Evolutionary conservation across 2,113 vertebrate species (phyloP).

Genomic region (Polypterus senegalus): DNA sequence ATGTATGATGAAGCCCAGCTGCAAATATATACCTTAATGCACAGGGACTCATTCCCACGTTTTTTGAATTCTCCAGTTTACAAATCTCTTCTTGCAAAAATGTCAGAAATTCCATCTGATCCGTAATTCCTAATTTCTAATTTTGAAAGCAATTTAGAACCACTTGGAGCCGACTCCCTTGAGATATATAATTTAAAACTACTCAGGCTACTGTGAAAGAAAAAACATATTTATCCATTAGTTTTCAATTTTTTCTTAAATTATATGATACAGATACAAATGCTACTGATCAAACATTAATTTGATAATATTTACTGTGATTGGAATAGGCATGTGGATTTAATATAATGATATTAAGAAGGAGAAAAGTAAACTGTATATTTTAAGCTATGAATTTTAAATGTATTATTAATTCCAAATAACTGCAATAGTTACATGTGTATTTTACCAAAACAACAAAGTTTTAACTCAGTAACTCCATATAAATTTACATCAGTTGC

Average conservation of each 20-base stretch:
- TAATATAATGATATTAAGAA: conserved; percentile 17
- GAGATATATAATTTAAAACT: conserved; percentile 54
- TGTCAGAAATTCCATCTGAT: conserved; percentile 52
- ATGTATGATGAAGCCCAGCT: conserved; percentile 74
- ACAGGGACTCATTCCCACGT: conserved; percentile 75
- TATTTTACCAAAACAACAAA: too few species aligned
- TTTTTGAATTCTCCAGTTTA: conserved; percentile 75
- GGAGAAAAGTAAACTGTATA: too few species aligned
- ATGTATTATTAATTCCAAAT: background rate
- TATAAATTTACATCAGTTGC: too few species aligned
- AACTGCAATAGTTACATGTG: background rate
- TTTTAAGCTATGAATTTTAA: too few species aligned
- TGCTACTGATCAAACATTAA: conserved; percentile 24
- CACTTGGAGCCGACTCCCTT: conserved; percentile 54
- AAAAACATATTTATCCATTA: conserved; percentile 44
- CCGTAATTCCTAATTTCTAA: conserved; percentile 35
- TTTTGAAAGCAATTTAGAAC: conserved; percentile 39
- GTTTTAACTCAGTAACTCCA: too few species aligned
- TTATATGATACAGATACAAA: conserved; percentile 28
- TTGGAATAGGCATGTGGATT: conserved; percentile 42
- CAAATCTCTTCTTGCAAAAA: conserved; percentile 62
- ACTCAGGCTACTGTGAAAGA: conserved; percentile 66
- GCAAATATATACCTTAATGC: conserved; percentile 71
- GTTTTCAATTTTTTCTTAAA: conserved; percentile 35
- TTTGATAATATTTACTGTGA: conserved; percentile 49